These are phyloP conservation scores for Benitochromis conjunctus DNA, from an alignment of 2,113 vertebrate genomes.

Conservation along the genomic window DNA sequence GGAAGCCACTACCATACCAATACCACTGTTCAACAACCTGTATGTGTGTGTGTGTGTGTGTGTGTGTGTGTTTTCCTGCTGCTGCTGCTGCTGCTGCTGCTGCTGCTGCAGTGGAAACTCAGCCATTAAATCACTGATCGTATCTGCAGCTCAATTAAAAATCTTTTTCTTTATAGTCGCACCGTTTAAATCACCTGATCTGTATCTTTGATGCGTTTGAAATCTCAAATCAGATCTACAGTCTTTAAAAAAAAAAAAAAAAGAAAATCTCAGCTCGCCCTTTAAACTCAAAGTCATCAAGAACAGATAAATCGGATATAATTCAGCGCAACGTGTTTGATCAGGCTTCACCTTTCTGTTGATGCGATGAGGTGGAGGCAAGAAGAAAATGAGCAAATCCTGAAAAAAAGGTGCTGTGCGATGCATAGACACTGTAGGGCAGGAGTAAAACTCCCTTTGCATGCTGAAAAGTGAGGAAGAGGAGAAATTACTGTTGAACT, in stretches of 20 bases:
- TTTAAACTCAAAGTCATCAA: neutral
- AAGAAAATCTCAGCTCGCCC: neutral
- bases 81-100: neutral
- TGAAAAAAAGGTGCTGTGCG: neutral
- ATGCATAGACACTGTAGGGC: neutral
- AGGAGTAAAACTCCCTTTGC: neutral
- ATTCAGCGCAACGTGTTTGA: neutral
- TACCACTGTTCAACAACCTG: conserved; percentile 34
- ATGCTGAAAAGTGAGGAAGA: conserved; percentile 10
- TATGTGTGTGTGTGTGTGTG: conserved; percentile 26
- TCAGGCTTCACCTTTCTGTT: neutral
- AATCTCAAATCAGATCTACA: neutral
- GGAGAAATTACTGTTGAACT: neutral
- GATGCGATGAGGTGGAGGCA: neutral
- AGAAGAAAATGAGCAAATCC: neutral
- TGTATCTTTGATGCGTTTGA: neutral
- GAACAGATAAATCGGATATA: neutral
- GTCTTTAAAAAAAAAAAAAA: neutral
- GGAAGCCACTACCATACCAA: conserved; percentile 58
- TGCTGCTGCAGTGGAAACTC: conserved; percentile 31
- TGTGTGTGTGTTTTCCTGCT: neutral
- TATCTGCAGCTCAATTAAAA: conserved; percentile 52
- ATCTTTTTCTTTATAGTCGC: neutral
- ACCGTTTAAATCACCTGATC: neutral
- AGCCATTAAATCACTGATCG: conserved; percentile 34